A percentile compares a stretch with the other conserved stretches of the same genome.
phyloP scores from a whole-genome alignment of 2,888 invertebrate genomes.

The Drosophila tanythrix region DNA sequence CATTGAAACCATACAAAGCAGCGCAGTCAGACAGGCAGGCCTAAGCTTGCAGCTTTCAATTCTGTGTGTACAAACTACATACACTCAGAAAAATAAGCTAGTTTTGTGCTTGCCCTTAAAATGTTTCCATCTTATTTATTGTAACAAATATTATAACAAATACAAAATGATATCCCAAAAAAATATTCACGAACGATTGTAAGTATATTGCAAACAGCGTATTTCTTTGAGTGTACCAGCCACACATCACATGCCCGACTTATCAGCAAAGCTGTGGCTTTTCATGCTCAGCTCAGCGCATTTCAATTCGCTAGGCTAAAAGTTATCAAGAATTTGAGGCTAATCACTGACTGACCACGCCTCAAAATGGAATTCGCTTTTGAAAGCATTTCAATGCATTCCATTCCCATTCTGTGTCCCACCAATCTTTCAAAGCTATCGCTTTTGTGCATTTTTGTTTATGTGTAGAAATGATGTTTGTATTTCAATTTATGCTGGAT shows the following conservation, averaged over 20 bases:
- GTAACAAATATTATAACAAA: not conserved
- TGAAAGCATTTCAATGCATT: constrained; percentile 27
- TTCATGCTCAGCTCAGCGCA: constrained; percentile 3
- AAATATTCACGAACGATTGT: not conserved
- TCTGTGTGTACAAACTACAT: not conserved
- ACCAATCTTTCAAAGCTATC: not conserved
- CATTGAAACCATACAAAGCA: constrained; percentile 5
- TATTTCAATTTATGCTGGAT: constrained; percentile 14
- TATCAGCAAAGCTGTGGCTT: constrained; percentile 13
- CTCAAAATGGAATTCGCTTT: constrained; percentile 19
- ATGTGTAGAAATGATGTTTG: constrained; percentile 15
- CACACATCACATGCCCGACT: constrained; percentile 10
- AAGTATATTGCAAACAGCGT: not conserved
- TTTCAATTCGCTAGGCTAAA: constrained; percentile 11
- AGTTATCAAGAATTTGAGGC: constrained; percentile 22
- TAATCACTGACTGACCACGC: constrained; percentile 24
- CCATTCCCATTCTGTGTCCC: not conserved
- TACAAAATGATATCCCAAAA: not conserved
- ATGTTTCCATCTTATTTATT: not conserved
- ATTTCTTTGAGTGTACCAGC: not conserved
- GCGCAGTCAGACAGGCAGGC: not conserved
- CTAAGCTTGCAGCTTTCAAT: not conserved
- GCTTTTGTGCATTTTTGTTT: constrained; percentile 3
- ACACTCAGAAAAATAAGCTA: not conserved
- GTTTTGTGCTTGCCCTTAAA: not conserved